phyloP scores from a whole-genome alignment of 2,888 invertebrate genomes.

The Mimumesa dahlbomi region DNA sequence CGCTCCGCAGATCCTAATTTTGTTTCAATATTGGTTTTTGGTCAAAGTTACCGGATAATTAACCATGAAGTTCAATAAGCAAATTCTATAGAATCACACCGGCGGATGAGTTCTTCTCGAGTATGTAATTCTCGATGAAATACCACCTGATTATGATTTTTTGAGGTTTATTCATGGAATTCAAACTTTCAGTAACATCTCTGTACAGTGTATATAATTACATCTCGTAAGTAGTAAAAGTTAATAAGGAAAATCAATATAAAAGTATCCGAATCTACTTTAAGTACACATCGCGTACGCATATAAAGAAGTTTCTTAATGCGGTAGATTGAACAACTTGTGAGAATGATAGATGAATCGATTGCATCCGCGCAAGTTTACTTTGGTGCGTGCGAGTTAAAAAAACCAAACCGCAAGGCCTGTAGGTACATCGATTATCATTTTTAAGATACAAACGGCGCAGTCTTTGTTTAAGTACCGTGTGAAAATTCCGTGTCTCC shows the following conservation, averaged over 20 bases:
- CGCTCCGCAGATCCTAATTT: too few relatives aligned
- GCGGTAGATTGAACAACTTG: slow-evolving; percentile 8
- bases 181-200: slow-evolving; percentile 36
- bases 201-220: slow-evolving; percentile 33
- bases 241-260: slow-evolving; percentile 21
- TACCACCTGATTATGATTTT: too few relatives aligned
- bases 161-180: slow-evolving; percentile 40
- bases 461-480: slow-evolving; percentile 7
- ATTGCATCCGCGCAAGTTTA: too few relatives aligned
- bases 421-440: too few relatives aligned
- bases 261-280: slow-evolving; percentile 18
- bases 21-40: too few relatives aligned
- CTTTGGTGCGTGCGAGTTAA: too few relatives aligned
- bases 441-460: not conserved
- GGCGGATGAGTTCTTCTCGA: not conserved
- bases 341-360: too few relatives aligned
- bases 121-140: too few relatives aligned
- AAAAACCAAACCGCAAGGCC: too few relatives aligned
- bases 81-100: not conserved
- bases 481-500: not conserved
- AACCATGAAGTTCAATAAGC: too few relatives aligned
- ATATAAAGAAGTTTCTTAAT: slow-evolving; percentile 7
- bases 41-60: too few relatives aligned
- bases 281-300: slow-evolving; percentile 36
- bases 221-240: slow-evolving; percentile 25